A percentile compares a stretch with the other conserved stretches of the same genome.
Conservation (phyloP, 2,113 vertebrate genomes). For the Syrrhaptes paradoxus region DNA sequence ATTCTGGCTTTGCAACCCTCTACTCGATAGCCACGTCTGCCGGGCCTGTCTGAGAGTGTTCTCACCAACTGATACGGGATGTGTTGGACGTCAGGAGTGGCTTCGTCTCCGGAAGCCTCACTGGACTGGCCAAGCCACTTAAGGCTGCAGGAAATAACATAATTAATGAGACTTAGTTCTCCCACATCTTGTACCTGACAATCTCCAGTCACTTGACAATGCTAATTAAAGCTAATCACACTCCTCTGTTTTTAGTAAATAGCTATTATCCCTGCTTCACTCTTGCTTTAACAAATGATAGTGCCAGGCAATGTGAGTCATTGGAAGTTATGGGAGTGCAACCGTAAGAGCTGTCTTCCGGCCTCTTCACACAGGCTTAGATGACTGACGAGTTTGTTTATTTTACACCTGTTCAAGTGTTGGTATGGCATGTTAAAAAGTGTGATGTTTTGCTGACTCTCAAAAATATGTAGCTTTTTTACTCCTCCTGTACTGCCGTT, state of each 20-base stretch:
- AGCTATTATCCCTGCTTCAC: slow-evolving; percentile 64
- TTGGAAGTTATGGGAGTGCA: background rate
- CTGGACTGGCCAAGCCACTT: slow-evolving; percentile 46
- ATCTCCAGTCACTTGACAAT: slow-evolving; percentile 52
- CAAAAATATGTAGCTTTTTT: background rate
- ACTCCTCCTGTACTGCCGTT: fast-evolving
- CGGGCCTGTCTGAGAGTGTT: background rate
- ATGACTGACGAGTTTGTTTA: fast-evolving
- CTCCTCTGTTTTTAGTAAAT: slow-evolving; percentile 66
- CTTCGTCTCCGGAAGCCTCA: background rate
- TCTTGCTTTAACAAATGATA: slow-evolving; percentile 61
- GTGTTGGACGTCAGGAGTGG: background rate
- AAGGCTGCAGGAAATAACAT: slow-evolving; percentile 61
- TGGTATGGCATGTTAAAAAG: background rate
- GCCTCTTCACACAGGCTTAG: background rate
- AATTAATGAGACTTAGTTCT: slow-evolving; percentile 59
- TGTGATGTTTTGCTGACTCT: background rate
- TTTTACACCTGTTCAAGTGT: background rate
- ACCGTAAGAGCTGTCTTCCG: background rate
- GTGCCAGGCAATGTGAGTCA: slow-evolving; percentile 34
- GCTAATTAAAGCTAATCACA: slow-evolving; percentile 61
- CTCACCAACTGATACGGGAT: background rate
- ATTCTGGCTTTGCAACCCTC: background rate
- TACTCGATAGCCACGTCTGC: background rate
- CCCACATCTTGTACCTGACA: slow-evolving; percentile 61